These are phyloP conservation scores for Camponotus fellah DNA, from an alignment of 2,888 invertebrate species.

Conservation along the genomic window DNA sequence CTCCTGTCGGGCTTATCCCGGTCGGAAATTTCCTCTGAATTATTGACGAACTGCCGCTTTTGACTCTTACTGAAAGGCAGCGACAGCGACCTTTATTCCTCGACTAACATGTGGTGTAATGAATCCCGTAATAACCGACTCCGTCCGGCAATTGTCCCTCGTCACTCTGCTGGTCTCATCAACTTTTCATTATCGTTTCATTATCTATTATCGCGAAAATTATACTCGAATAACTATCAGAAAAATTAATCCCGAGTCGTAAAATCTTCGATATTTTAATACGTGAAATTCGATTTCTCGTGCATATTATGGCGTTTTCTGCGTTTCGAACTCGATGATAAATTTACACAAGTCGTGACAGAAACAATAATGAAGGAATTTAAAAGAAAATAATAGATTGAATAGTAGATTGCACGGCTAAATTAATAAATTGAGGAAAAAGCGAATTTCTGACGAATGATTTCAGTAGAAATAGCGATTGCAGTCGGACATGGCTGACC, in stretches of 20 bases:
- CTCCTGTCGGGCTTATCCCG: constrained; percentile 38
- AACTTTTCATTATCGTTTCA: constrained; percentile 6
- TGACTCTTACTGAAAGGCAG: constrained; percentile 36
- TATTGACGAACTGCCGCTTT: constrained; percentile 48
- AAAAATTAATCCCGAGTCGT: background rate
- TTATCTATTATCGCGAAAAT: background rate
- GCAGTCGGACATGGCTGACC: constrained; percentile 53
- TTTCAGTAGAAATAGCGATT: constrained; percentile 46
- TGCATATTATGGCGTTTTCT: background rate
- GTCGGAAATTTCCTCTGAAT: constrained; percentile 44
- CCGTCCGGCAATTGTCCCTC: background rate
- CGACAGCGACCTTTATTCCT: constrained; percentile 18
- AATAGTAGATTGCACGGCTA: background rate
- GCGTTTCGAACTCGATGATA: background rate
- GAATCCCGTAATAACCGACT: constrained; percentile 16
- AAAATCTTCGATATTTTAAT: background rate
- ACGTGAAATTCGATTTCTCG: background rate
- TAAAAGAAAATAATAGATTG: background rate
- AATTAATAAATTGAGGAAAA: background rate
- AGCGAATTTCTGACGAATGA: background rate
- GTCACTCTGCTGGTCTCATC: background rate
- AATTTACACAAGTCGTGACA: background rate
- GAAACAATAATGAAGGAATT: background rate
- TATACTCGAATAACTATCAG: background rate
- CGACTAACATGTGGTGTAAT: constrained; percentile 15